Conservation (phyloP, 2,113 vertebrate species). For the Limnothrissa miodon region DNA sequence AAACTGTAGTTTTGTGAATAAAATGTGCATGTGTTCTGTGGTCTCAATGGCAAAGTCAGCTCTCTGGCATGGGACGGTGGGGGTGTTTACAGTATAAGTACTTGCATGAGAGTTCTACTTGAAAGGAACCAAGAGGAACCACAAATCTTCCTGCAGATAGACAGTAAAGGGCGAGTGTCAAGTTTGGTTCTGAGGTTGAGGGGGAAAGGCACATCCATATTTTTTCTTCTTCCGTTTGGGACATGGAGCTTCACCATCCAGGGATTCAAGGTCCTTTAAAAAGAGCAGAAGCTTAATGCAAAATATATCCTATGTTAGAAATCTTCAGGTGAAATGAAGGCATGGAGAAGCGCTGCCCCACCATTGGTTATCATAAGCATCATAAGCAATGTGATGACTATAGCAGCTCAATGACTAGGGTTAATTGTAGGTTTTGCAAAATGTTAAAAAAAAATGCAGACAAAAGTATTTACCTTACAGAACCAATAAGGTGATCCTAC, state of each 20-base stretch:
- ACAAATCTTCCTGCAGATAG: not conserved
- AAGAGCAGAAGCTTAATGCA: not conserved
- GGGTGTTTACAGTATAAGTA: not conserved
- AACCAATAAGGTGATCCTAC: conserved; percentile 49
- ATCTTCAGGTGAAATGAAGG: not conserved
- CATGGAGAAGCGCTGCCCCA: not conserved
- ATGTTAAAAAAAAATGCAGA: not conserved
- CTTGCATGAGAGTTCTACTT: not conserved
- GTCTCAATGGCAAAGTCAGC: not conserved
- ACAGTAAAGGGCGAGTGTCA: not conserved
- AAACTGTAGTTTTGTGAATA: not conserved
- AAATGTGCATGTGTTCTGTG: not conserved
- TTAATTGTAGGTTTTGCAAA: not conserved
- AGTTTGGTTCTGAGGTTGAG: not conserved
- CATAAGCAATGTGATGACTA: not conserved
- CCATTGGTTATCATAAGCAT: no score
- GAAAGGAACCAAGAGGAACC: not conserved
- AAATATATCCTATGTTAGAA: no score
- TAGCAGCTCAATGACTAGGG: not conserved
- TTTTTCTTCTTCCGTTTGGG: conserved; percentile 29
- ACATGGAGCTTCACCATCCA: conserved; percentile 33
- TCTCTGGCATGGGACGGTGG: not conserved
- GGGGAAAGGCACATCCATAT: conserved; percentile 60
- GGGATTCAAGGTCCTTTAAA: conserved; percentile 20
- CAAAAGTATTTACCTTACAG: conserved; percentile 50